Evolutionary conservation across 2,888 invertebrate genomes (phyloP).

Genomic region (Sipunculus nudus): DNA sequence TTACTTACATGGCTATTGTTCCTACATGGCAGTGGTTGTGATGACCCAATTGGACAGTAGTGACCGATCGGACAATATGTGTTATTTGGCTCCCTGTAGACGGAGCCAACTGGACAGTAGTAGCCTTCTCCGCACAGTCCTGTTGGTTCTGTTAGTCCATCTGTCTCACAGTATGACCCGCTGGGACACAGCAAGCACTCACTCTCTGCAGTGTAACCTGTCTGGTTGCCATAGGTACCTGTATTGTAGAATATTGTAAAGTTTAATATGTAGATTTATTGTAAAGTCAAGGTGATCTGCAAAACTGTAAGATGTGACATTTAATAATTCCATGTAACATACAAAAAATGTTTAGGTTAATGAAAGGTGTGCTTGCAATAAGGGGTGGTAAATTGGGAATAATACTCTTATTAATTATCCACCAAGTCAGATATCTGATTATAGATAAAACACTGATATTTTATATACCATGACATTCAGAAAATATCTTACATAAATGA

Average conservation of each 20-base stretch:
- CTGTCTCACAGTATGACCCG: conserved; percentile 55
- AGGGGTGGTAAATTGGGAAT: no score
- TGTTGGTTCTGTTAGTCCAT: conserved; percentile 50
- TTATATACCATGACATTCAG: no score
- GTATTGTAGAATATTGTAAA: conserved; percentile 14
- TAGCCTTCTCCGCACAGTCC: conserved; percentile 57
- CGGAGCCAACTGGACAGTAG: conserved; percentile 57
- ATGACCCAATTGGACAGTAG: conserved; percentile 57
- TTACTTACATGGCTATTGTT: conserved; percentile 58
- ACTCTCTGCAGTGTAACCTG: conserved; percentile 41
- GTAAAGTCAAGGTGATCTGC: not conserved
- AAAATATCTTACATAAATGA: no score
- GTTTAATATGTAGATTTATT: not conserved
- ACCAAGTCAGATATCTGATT: no score
- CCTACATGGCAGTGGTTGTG: conserved; percentile 54
- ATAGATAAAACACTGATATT: no score
- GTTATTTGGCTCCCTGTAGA: conserved; percentile 35
- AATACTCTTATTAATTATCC: no score
- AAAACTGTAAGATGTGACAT: no score
- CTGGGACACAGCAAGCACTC: conserved; percentile 55
- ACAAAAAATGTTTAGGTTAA: no score
- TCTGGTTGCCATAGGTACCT: conserved; percentile 58
- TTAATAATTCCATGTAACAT: no score
- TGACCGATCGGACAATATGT: conserved; percentile 53
- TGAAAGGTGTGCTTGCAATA: no score